Evolutionary conservation across 2,797 vertebrate genomes (phyloP).

Genomic region (Ispidina lecontei): DNA sequence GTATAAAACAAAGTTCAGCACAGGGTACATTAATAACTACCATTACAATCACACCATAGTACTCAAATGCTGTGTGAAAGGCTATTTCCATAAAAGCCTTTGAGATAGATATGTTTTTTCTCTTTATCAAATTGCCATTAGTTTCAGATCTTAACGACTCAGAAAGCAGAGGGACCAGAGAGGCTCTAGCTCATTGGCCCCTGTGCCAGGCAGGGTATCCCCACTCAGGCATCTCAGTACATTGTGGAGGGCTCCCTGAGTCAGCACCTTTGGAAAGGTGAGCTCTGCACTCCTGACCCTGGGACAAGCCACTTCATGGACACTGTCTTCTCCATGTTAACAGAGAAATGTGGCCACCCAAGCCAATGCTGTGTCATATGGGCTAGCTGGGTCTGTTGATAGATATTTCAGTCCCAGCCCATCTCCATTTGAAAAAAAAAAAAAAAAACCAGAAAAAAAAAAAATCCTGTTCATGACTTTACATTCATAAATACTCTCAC

Average conservation of each 20-base stretch:
- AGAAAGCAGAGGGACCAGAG: neutral
- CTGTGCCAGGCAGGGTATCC: neutral
- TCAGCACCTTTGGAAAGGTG: neutral
- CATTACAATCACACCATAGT: neutral
- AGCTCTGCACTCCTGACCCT: neutral
- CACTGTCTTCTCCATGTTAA: neutral
- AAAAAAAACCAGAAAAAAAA: neutral
- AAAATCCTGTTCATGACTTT: conserved; percentile 72
- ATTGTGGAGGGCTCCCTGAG: fast-evolving
- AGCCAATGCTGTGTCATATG: neutral
- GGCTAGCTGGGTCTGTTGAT: neutral
- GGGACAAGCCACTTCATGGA: neutral
- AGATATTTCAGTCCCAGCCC: conserved; percentile 54
- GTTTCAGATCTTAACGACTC: neutral
- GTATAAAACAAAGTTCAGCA: neutral
- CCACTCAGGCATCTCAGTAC: fast-evolving
- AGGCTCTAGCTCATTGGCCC: neutral
- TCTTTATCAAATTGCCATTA: neutral
- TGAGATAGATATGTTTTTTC: neutral
- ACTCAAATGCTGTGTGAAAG: neutral
- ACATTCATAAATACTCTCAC: conserved; percentile 81
- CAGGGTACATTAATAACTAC: neutral
- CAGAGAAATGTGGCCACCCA: neutral
- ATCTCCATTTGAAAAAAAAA: conserved; percentile 8
- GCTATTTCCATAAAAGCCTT: neutral